Percentiles rank a stretch among this genome's conserved stretches.
These are phyloP conservation scores for Poecilia picta DNA, from an alignment of 2,797 vertebrate genomes.

Conservation along the genomic window DNA sequence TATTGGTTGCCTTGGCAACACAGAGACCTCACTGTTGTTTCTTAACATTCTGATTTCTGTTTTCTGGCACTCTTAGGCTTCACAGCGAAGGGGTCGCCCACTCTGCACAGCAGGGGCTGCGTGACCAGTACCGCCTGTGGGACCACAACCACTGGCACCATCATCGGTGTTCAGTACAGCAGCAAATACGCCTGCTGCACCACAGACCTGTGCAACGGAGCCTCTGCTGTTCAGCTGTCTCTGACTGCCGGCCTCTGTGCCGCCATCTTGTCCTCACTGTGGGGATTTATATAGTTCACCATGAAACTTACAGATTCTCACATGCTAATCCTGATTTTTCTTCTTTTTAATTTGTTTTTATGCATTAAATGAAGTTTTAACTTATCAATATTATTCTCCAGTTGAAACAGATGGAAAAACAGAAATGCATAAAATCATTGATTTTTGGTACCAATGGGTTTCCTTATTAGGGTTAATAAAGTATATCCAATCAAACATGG, in stretches of 20 bases:
- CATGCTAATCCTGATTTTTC: background rate
- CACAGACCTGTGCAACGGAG: constrained; percentile 60
- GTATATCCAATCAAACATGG: background rate
- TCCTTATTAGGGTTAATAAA: background rate
- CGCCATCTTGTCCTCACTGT: constrained; percentile 49
- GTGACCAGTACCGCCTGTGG: constrained; percentile 47
- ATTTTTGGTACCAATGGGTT: too few relatives aligned
- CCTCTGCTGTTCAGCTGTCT: constrained; percentile 38
- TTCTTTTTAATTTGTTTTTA: background rate
- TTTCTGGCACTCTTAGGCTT: constrained; percentile 42
- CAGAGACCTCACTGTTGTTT: background rate
- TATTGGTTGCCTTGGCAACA: background rate
- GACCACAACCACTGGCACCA: background rate
- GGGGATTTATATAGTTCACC: constrained; percentile 25
- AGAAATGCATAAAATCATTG: background rate
- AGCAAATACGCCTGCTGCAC: constrained; percentile 50
- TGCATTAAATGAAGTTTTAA: background rate
- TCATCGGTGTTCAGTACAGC: constrained; percentile 36
- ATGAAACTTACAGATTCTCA: constrained; percentile 11
- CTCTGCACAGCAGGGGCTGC: constrained; percentile 57
- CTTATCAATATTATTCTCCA: background rate
- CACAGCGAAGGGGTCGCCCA: background rate
- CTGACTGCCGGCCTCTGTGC: constrained; percentile 30
- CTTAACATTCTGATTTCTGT: background rate
- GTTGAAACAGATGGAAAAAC: background rate